Base-by-base conservation (phyloP, 2,888 invertebrate species). In the Drosophila neotestacea region DNA sequence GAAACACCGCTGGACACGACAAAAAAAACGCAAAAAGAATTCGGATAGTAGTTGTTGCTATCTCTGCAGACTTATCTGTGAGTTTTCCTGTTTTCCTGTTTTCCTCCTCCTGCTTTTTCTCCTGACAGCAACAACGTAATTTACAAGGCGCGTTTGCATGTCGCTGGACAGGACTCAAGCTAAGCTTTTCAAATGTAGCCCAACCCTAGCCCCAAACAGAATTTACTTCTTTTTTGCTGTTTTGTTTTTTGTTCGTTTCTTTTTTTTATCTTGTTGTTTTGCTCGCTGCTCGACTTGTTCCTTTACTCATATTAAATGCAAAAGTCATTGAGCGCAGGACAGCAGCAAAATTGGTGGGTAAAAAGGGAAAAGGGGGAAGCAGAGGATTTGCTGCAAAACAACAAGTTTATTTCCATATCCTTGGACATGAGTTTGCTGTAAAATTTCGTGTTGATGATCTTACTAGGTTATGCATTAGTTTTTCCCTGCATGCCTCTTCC, bases 401-500 rank as follows among this genome's bases (percentile, higher is more conserved):
- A 79, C 81, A 74, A 88, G 81, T 84, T 85, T 87, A 89, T 89
- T 80, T 85, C 80, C 80, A 89, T 77, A 89, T 88, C 83, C 85
- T 88, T 85, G 90, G 84, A 86, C 89, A 89, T 77, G 85, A 81
- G 86, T 76, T 89, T 80, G 89, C 88, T 87, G 84, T 89, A 87
- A 89, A 89, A 90, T 85, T 79, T 89, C 89, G 89, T 89, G 90
- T 89, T 89, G 88, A 89, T 90, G 90, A 89, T 89, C 87, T 89
- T 77, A 87, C 90, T 89, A 84, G 87, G 89, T 87, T 89, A 89
- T 89, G 88, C 88, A 89, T 89, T 89, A 89, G 82, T 84, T 90
- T 89, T 88, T 78, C 73, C 73, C 70, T 64, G 65, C 72, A 54
- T 51, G 44, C 48, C 6, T 9, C 44, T 5, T n/a, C 4, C n/a